Evolutionary conservation across 2,888 invertebrate genomes (phyloP).

Genomic region (Napeogenes sylphis): DNA sequence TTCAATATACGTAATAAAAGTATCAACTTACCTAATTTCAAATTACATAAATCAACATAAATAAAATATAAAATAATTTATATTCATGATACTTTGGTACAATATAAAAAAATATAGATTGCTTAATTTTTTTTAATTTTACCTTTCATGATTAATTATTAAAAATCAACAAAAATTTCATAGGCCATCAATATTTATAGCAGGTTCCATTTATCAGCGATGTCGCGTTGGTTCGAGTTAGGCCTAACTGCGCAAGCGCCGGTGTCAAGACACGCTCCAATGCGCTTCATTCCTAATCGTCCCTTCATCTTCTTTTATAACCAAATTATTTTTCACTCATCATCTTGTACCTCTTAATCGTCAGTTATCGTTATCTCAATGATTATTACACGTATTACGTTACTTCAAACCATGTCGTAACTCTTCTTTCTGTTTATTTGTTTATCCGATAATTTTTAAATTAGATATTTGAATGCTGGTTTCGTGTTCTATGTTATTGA

Average conservation of each 20-base stretch:
- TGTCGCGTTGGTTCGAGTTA: constrained; percentile 57
- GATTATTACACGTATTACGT: constrained; percentile 72
- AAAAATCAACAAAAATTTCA: constrained; percentile 41
- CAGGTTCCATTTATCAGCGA: constrained; percentile 60
- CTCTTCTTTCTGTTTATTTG: constrained; percentile 63
- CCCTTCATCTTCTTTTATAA: constrained; percentile 62
- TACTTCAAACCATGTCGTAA: constrained; percentile 63
- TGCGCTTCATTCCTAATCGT: constrained; percentile 59
- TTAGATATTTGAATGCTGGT: constrained; percentile 53
- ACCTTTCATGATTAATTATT: background rate
- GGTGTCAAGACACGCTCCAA: constrained; percentile 53
- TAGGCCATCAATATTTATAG: constrained; percentile 49
- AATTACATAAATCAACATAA: background rate
- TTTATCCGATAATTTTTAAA: constrained; percentile 61
- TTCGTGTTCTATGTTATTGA: constrained; percentile 61
- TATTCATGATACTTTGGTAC: background rate
- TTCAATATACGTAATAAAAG: background rate
- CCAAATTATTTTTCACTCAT: constrained; percentile 72
- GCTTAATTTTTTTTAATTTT: constrained; percentile 11
- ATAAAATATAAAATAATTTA: background rate
- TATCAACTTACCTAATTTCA: constrained; percentile 5
- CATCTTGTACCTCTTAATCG: constrained; percentile 64
- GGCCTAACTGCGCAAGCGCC: constrained; percentile 66
- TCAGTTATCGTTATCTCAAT: constrained; percentile 64
- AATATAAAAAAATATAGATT: constrained; percentile 4